Base-by-base conservation (phyloP, 1,140 invertebrate genomes). In the Papilio machaon region DNA sequence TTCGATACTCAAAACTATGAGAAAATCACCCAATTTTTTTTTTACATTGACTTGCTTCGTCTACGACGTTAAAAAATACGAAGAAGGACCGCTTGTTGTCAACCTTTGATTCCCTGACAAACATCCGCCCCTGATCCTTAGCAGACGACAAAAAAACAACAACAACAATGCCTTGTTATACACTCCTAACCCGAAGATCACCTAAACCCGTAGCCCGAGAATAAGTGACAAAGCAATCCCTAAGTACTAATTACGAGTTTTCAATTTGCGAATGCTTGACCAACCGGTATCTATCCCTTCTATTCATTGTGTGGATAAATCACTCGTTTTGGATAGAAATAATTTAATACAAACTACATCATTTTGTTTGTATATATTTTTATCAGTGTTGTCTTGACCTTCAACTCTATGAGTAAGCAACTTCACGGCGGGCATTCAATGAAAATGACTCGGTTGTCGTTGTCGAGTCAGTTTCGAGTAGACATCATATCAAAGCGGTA, bases 281-380 rank as follows among this genome's bases (percentile, higher is more conserved):
- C 47, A 49, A 49, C 7, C 10, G 13, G 0, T 49, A 49, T 11
- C 10, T 4, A 49, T 11, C 47, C 47, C 54, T 58, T 58, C n/a
- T 19, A 19, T 19, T 19, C 9, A 58, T 19, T 30, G 10, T 10
- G 58, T 23, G 10, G 9, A 8, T 64, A 64, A 64, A 64, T 19
- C 23, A 35, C 23, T 30, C 10, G 19, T 30, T 64, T 64, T 35
- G 35, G 43, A 73, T 43, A 46, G 8, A 35, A 73, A 43, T 38
- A 10, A 17, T 38, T 46, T 73, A 7, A 13, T n/a, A 73, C 15
- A 77, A 77, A 54, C 58, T 52, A 1, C 0, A 30, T 30, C 23
- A 58, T 9, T 60, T 77, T 78, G 58, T 79, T 79, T 79, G 77
- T 79, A 43, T 79, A 79, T 64, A 47, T 79, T 67, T 79, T 79